Conservation (phyloP, 2,888 invertebrate species). For the Parnassius glacialis region DNA sequence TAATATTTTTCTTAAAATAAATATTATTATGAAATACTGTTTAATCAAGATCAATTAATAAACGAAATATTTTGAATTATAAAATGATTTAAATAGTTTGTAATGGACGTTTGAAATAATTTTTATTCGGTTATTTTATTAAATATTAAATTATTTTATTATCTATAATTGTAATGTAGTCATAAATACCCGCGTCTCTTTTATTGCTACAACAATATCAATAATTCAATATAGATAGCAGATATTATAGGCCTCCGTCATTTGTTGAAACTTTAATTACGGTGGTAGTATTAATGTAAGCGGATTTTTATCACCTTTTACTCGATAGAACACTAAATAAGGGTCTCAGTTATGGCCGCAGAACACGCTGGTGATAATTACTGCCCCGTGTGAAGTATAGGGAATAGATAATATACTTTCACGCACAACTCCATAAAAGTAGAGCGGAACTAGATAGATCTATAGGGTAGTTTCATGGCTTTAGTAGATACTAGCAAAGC, state of each 20-base stretch:
- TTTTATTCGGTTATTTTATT: too few relatives aligned
- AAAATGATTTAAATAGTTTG: too few relatives aligned
- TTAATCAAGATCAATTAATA: too few relatives aligned
- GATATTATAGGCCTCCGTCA: constrained; percentile 51
- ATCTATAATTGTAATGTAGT: not conserved
- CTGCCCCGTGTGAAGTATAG: constrained; percentile 52
- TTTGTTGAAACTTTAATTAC: constrained; percentile 75
- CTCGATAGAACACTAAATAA: constrained; percentile 38
- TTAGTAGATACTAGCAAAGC: not conserved
- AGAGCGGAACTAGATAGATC: constrained; percentile 47
- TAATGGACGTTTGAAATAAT: too few relatives aligned
- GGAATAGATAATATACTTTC: constrained; percentile 76
- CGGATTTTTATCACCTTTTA: constrained; percentile 51
- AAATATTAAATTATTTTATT: not conserved
- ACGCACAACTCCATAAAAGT: constrained; percentile 69
- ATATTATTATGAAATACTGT: too few relatives aligned
- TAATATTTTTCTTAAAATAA: too few relatives aligned
- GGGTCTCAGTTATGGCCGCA: constrained; percentile 60
- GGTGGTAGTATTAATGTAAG: constrained; percentile 60
- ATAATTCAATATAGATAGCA: constrained; percentile 9
- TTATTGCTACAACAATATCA: constrained; percentile 9
- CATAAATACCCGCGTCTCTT: not conserved
- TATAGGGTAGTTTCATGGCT: constrained; percentile 45
- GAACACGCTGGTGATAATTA: constrained; percentile 71
- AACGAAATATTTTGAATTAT: too few relatives aligned